Base-by-base conservation (phyloP, 1,140 invertebrate species). In the Stegodyphus dumicola region DNA sequence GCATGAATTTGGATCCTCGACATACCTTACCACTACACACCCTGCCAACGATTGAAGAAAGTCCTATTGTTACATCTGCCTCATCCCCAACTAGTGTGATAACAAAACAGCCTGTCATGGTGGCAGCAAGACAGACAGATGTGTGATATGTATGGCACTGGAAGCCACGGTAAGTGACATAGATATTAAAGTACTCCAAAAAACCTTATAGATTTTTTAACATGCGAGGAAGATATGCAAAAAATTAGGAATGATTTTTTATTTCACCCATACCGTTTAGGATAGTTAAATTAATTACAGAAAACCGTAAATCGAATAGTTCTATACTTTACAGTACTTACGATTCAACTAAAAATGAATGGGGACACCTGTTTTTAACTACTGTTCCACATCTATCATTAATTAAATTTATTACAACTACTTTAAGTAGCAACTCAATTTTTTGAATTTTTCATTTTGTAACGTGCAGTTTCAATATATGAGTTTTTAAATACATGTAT, bases 31-130 rank as follows among this genome's bases (percentile, higher is more conserved):
- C 81, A 33, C 52, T 84, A 73, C 73, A 76, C 49, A 76, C 81
- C 49, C 48, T 84, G 65, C 81, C 81, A 15, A 84, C 81, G 5
- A 84, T 84, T 11, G 81, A 84, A 17, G 81, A 84, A 53, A 52
- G 54, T 7, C 70, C 79, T 0, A 15, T 18, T 17, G n/a, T 74
- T 56, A 64, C 66, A 13, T 49, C 79, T 13, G 6, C 79, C 7
- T 17, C 79, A 13, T 74, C 79, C 3, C 70, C 79, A n/a, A 18
- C 71, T 17, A 52, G 70, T 83, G 81, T 84, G 81, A 84, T 84
- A 84, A 51, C 81, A 13, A 84, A 84, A n/a, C 81, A 84, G 33
- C 52, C 73, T 10, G 33, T 77, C 6, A 53, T 74, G 7, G 64
- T 74, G 5, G 11, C 73, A 7, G 70, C 79, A 7, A 76, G 81